These are phyloP conservation scores for Harpalus rufipes DNA, from an alignment of 2,888 invertebrate species.

Conservation along the genomic window DNA sequence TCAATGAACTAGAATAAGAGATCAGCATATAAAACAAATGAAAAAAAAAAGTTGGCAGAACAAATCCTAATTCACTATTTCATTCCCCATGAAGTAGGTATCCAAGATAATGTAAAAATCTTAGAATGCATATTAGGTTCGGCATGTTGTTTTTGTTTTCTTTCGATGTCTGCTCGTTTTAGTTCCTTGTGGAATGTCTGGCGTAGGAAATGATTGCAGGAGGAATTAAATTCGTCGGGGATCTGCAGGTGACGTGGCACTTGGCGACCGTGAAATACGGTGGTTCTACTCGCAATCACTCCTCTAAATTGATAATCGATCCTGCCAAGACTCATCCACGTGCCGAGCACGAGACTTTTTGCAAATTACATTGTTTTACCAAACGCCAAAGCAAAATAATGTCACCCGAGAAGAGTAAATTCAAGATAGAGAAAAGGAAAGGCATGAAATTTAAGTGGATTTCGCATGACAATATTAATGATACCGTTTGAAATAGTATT, in stretches of 20 bases:
- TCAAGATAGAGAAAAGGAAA: too few species aligned
- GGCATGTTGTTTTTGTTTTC: not conserved
- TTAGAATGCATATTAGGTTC: not conserved
- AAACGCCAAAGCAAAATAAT: not conserved
- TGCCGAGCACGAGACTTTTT: not conserved
- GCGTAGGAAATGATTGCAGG: slow-evolving; percentile 1
- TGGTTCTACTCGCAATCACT: slow-evolving; percentile 46
- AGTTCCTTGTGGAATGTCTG: not conserved
- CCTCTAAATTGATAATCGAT: slow-evolving; percentile 64
- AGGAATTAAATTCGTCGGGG: slow-evolving; percentile 25
- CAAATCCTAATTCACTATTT: too few species aligned
- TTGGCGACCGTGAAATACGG: slow-evolving; percentile 62
- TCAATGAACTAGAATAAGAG: too few species aligned
- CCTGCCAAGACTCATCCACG: slow-evolving; percentile 58
- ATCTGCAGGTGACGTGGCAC: slow-evolving; percentile 61
- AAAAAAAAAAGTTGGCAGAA: too few species aligned
- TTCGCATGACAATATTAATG: too few species aligned
- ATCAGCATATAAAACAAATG: too few species aligned
- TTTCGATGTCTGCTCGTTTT: not conserved
- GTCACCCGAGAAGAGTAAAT: not conserved
- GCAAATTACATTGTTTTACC: slow-evolving; percentile 2
- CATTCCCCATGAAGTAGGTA: too few species aligned
- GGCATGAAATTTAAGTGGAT: too few species aligned
- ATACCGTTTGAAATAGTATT: too few species aligned
- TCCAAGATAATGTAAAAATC: too few species aligned